Percentiles rank a stretch among this genome's conserved stretches.
Conservation (phyloP, 2,113 vertebrate genomes). For the Misgurnus mizolepis region DNA sequence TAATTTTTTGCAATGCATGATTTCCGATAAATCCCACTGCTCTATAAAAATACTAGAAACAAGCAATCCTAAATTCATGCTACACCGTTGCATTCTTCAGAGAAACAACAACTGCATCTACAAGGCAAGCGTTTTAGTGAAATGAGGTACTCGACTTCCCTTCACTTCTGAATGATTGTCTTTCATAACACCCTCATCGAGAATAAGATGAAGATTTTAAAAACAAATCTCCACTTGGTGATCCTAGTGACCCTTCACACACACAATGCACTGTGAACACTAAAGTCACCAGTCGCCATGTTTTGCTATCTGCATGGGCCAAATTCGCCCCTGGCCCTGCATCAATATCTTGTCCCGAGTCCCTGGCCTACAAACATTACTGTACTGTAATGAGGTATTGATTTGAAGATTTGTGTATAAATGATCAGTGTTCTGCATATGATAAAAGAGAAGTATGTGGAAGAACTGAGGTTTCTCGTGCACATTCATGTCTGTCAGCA, state of each 20-base stretch:
- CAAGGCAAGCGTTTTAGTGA: constrained; percentile 6
- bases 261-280: background rate
- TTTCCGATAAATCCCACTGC: background rate
- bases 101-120: constrained; percentile 3
- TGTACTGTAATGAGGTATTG: constrained; percentile 24
- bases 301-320: background rate
- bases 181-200: constrained; percentile 1
- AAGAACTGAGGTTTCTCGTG: constrained; percentile 3
- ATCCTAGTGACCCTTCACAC: background rate
- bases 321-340: too few species aligned
- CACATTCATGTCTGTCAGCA: constrained; percentile 17
- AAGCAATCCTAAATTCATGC: background rate
- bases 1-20: too few species aligned
- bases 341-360: too few species aligned
- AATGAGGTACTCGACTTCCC: background rate
- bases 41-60: background rate
- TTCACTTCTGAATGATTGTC: constrained; percentile 19
- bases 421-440: constrained; percentile 15
- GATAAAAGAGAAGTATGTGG: background rate
- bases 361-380: background rate
- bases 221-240: constrained; percentile 3
- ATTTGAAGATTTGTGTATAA: constrained; percentile 17
- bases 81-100: background rate
- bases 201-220: background rate
- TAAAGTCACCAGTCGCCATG: background rate